A percentile compares a stretch with the other conserved stretches of the same genome.
These are phyloP conservation scores for Podabrus alpinus DNA, from an alignment of 2,888 invertebrate species.

Conservation along the genomic window DNA sequence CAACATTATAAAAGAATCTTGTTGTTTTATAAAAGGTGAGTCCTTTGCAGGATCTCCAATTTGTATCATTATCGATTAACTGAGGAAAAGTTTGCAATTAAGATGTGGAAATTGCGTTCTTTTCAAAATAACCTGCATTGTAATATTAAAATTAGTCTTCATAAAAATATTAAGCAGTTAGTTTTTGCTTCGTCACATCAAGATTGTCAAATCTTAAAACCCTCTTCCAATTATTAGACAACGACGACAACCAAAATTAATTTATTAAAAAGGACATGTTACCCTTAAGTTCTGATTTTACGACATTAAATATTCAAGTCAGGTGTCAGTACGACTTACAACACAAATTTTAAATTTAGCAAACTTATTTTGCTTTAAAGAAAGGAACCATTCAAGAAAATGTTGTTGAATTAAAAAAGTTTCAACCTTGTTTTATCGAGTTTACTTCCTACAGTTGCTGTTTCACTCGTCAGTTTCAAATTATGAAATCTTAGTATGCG, in stretches of 20 bases:
- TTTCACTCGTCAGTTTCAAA: background rate
- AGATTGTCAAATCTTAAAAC: background rate
- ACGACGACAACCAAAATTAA: too few relatives aligned
- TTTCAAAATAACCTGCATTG: too few relatives aligned
- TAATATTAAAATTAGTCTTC: background rate
- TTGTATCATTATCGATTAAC: too few relatives aligned
- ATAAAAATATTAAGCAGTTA: background rate
- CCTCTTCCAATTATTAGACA: background rate
- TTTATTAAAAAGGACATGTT: background rate
- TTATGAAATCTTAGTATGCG: conserved; percentile 7
- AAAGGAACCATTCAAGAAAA: background rate
- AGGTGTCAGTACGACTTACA: background rate
- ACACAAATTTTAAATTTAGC: background rate
- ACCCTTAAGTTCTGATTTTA: background rate
- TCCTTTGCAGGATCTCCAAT: too few relatives aligned
- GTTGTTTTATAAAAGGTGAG: too few relatives aligned
- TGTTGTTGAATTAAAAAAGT: background rate
- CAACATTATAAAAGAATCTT: too few relatives aligned
- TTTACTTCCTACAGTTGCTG: background rate
- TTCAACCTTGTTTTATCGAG: background rate
- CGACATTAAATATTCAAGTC: background rate
- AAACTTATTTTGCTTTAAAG: background rate
- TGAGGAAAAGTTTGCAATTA: too few relatives aligned
- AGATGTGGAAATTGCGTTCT: too few relatives aligned
- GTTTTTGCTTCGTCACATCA: background rate